These are phyloP conservation scores for Andrena bucephala DNA, from an alignment of 2,888 invertebrate species.

Conservation along the genomic window DNA sequence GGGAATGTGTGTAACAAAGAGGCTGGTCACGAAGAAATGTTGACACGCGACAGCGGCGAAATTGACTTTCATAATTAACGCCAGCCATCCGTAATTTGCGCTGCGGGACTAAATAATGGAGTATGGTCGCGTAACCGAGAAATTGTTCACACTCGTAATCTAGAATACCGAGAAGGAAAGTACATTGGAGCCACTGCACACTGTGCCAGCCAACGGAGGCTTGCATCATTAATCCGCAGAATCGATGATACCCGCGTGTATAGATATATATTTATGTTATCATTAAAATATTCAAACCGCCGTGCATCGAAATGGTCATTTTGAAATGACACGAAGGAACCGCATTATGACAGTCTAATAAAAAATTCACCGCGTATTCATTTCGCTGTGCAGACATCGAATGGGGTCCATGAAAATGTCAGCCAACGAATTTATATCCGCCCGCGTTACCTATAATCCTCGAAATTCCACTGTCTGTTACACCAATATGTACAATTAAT, in stretches of 20 bases:
- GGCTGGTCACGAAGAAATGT: conserved; percentile 23
- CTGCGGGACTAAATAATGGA: conserved; percentile 18
- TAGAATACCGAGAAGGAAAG: too few species aligned
- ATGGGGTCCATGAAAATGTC: conserved; percentile 7
- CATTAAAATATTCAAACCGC: conserved; percentile 36
- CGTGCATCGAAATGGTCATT: conserved; percentile 4
- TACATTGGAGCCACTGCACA: too few species aligned
- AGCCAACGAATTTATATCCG: conserved; percentile 3
- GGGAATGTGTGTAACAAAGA: not conserved
- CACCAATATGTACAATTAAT: not conserved
- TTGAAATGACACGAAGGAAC: conserved; percentile 7
- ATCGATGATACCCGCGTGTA: conserved; percentile 4
- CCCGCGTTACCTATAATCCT: not conserved
- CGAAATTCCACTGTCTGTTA: not conserved
- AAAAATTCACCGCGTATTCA: conserved; percentile 25
- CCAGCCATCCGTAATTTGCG: conserved; percentile 25
- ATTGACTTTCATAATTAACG: conserved; percentile 58
- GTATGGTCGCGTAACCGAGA: not conserved
- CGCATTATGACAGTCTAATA: conserved; percentile 13
- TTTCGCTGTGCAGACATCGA: conserved; percentile 20
- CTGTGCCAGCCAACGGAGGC: not conserved
- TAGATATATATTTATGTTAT: not conserved
- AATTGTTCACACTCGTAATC: conserved; percentile 19
- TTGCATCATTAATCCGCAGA: conserved; percentile 10
- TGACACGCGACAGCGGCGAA: conserved; percentile 39